Base-by-base conservation (phyloP, 1,140 invertebrate genomes). In the Pseudomyrmex concolor region DNA sequence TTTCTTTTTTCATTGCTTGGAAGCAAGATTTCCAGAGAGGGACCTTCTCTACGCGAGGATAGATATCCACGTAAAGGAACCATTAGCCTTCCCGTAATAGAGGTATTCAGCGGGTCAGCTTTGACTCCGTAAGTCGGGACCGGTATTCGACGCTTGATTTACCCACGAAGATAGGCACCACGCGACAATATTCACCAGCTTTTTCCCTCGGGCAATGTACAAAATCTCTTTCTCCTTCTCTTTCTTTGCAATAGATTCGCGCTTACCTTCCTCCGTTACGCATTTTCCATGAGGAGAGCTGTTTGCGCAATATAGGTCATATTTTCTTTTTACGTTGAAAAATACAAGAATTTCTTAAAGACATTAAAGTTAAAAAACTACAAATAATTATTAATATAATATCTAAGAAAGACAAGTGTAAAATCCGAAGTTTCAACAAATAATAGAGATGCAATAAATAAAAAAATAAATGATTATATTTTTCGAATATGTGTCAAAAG, bases 71-170 rank as follows among this genome's bases (percentile, higher is more conserved):
- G 70, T 45, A 82, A 82, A 76, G 60, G 25, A 76, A 64, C 57
- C 51, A 74, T 82, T 76, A 72, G 8, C 68, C 2, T 48, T 73
- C 70, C 43, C 9, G 71, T 82, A 76, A 82, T 74, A 43, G 80
- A 82, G 70, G 80, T 82, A 82, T 82, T 82, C 80, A 82, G 50
- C 68, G 55, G 70, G 78, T 82, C 70, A 62, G 71, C 80, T 74
- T 82, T 64, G 68, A 74, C 57, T 25, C 80, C 50, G 77, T 74
- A 59, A 82, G 78, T 50, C 57, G 22, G 54, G 55, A 82, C 76
- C 54, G 76, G 80, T 82, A 82, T 76, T 82, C 48, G 70, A 73
- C 59, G 59, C 68, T 74, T 74, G 60, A 48, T 82, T 82, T 82
- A 76, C 48, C 48, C 43, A 63, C 25, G 17, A 15, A 76, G 80